Evolutionary conservation across 2,113 vertebrate species (phyloP).

Genomic region (Formicarius rufipectus): DNA sequence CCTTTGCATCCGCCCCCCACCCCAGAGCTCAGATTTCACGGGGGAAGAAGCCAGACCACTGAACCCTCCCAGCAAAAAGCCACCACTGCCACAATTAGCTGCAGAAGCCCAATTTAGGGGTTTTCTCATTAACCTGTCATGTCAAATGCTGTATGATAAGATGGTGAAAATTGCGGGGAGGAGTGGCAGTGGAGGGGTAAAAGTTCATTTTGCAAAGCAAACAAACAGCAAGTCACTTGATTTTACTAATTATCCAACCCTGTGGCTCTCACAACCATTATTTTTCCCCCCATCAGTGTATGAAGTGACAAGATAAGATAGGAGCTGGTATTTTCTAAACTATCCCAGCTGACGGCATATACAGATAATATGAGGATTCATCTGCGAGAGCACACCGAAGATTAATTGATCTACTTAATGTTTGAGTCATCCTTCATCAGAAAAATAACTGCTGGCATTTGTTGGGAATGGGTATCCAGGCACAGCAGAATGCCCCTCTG

Average conservation of each 20-base stretch:
- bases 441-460: slow-evolving; percentile 1
- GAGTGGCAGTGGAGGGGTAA: slow-evolving; percentile 37
- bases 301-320: slow-evolving; percentile 72
- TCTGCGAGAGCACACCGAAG: neutral
- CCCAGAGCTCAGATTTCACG: slow-evolving; percentile 71
- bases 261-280: slow-evolving; percentile 20
- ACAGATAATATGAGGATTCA: slow-evolving; percentile 30
- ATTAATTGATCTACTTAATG: slow-evolving; percentile 23
- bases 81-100: slow-evolving; percentile 73
- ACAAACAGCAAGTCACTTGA: slow-evolving; percentile 60
- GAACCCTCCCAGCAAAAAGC: slow-evolving; percentile 68
- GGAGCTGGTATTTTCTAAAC: slow-evolving; percentile 61
- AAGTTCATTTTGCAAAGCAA: slow-evolving; percentile 66
- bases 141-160: slow-evolving; percentile 46
- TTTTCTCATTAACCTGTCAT: slow-evolving; percentile 74
- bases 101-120: slow-evolving; percentile 67
- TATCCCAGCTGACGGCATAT: neutral
- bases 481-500: neutral
- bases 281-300: slow-evolving; percentile 19
- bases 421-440: neutral
- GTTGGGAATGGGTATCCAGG: neutral
- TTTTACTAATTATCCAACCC: slow-evolving; percentile 71
- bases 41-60: slow-evolving; percentile 66
- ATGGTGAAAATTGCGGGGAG: neutral
- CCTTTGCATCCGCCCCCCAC: slow-evolving; percentile 42